These are phyloP conservation scores for Brachylomia viminalis DNA, from an alignment of 2,888 invertebrate genomes.

Conservation along the genomic window DNA sequence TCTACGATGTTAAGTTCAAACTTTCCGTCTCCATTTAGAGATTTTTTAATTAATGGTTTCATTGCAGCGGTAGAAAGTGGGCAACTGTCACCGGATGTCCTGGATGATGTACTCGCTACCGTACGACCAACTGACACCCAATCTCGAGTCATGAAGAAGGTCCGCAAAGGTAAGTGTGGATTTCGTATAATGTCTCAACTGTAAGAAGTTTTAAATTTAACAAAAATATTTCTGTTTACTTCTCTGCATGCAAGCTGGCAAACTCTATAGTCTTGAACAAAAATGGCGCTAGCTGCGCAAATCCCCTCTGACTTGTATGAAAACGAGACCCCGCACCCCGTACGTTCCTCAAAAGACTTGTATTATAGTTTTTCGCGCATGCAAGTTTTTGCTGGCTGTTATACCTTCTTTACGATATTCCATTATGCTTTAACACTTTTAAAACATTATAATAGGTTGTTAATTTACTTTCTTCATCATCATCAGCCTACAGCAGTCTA, in stretches of 20 bases:
- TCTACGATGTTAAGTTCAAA: too few relatives aligned
- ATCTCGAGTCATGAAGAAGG: slow-evolving; percentile 45
- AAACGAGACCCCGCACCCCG: not conserved
- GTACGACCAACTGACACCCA: slow-evolving; percentile 37
- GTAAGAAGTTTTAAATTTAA: too few relatives aligned
- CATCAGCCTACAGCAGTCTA: too few relatives aligned
- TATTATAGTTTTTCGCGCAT: not conserved
- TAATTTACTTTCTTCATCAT: too few relatives aligned
- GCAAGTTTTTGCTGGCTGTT: not conserved
- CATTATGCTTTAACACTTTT: not conserved
- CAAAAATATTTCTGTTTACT: too few relatives aligned
- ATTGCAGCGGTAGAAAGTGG: slow-evolving; percentile 34
- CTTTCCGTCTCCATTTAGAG: too few relatives aligned
- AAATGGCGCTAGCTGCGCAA: not conserved
- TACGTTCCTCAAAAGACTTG: not conserved
- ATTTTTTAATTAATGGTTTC: not conserved
- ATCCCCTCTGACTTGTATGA: not conserved
- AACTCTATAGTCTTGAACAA: not conserved
- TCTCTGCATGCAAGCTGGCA: too few relatives aligned
- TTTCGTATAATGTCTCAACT: too few relatives aligned
- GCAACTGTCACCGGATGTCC: slow-evolving; percentile 35
- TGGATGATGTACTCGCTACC: slow-evolving; percentile 36
- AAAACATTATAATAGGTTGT: not conserved
- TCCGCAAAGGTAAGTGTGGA: slow-evolving; percentile 37
- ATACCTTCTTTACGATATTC: not conserved